Percentiles rank a stretch among this genome's conserved stretches.
Evolutionary conservation across 2,113 vertebrate genomes (phyloP).

Genomic region (Callorhinus ursinus): DNA sequence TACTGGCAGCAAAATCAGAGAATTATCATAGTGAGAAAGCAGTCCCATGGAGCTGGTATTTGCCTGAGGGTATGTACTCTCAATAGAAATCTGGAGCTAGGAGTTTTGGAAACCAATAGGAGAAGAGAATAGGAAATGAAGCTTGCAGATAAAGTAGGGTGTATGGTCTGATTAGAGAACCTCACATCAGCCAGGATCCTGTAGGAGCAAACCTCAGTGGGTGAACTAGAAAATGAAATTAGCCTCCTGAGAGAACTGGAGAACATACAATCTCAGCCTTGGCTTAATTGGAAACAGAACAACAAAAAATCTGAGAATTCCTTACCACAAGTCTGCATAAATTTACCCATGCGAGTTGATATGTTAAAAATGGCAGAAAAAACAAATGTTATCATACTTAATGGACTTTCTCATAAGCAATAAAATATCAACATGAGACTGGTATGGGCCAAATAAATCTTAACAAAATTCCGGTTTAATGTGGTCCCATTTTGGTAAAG

Average conservation of each 20-base stretch:
- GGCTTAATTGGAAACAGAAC: not conserved
- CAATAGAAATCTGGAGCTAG: not conserved
- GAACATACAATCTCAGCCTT: not conserved
- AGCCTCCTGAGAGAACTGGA: not conserved
- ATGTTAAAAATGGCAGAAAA: not conserved
- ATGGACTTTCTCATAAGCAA: not conserved
- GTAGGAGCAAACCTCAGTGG: not conserved
- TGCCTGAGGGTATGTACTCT: not conserved
- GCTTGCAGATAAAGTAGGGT: not conserved
- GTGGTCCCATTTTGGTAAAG: not conserved
- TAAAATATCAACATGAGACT: not conserved
- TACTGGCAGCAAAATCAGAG: not conserved
- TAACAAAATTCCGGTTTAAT: not conserved
- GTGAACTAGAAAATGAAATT: not conserved
- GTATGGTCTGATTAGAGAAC: not conserved
- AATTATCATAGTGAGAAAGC: not conserved
- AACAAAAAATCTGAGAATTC: not conserved
- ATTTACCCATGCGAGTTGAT: not conserved
- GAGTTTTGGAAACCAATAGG: not conserved
- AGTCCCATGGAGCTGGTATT: not conserved
- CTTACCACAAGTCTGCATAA: not conserved
- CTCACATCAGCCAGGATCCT: not conserved
- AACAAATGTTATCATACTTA: not conserved
- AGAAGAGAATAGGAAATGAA: not conserved
- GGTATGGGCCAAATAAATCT: not conserved